Evolutionary conservation across 2,113 vertebrate genomes (phyloP).

Genomic region (Physeter macrocephalus): DNA sequence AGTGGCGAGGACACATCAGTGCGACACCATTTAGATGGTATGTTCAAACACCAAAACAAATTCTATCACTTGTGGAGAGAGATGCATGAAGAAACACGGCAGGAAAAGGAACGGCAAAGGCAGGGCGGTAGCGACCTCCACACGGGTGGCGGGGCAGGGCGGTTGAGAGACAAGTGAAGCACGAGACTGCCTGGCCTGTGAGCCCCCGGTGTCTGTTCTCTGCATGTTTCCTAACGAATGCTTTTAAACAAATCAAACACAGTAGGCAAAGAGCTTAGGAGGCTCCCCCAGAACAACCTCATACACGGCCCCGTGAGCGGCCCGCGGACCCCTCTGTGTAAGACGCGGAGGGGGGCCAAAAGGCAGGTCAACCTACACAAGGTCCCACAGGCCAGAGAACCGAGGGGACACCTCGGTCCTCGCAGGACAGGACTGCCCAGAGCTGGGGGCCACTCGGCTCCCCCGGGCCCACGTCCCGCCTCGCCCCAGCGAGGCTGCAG

Average conservation of each 20-base stretch:
- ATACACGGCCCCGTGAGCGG: not conserved
- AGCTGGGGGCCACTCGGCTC: not conserved
- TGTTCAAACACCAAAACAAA: not conserved
- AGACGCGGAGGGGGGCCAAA: not conserved
- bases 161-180: not conserved
- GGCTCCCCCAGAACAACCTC: not conserved
- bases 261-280: not conserved
- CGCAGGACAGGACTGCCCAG: not conserved
- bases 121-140: not conserved
- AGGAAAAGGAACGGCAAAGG: not conserved
- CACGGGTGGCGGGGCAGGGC: not conserved
- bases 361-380: not conserved
- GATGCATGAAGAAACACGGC: not conserved
- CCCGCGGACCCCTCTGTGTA: too few relatives aligned
- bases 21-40: not conserved
- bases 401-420: not conserved
- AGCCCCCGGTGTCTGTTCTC: not conserved
- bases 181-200: not conserved
- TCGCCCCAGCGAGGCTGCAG: not conserved
- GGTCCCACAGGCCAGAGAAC: not conserved
- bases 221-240: not conserved
- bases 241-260: not conserved
- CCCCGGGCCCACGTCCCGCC: not conserved
- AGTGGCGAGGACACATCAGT: not conserved
- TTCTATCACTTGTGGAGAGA: not conserved